Evolutionary conservation across 1,140 invertebrate genomes (phyloP), one percentile per base, ranked within the genome.

Genomic region (Metopolophium dirhodum): DNA sequence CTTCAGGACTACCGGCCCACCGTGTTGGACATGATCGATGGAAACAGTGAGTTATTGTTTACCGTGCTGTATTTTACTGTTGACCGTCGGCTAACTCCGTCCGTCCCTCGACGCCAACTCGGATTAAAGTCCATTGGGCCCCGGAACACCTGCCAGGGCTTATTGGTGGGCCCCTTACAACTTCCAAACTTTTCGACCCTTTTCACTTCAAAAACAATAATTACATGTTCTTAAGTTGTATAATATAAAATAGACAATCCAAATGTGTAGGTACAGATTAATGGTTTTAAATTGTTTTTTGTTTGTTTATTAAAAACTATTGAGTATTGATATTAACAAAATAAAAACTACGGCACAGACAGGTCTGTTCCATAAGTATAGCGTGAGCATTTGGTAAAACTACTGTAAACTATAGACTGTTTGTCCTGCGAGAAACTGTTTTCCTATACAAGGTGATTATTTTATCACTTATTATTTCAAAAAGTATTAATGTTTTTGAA

Each of bases 1-100:
- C 96, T 98, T 20, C 97, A 97, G 95, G 97, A 97, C 94, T 97
- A 97, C 94, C 95, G 96, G n/a, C 96, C 96, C 6, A 95, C 96
- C 51, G 96, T 96, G 49, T 95, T 96, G 93, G 95, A 94, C 37
- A 82, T 93, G 83, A 92, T 94, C 90, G 94, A 94, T 90, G 93
- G 68, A 8, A 83, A 83, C 37, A 68, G 89, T 90, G 54, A 90
- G 89, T 90, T 11, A 11, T 11, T 45, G 9, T 26, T 26, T 85
- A 45, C 22, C 8, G 7, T 41, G 18, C 1, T 18, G 37, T 83
- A 3, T 41, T 3, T 41, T 45, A n/a, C 4, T 1, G 30, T 68
- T n/a, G n/a, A 14, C 14, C 30, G 11, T 4, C 4, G 61, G 11
- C 61, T n/a, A 68, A 68, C 3, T 9, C 11, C 8, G 26, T 61